Conservation (phyloP, 1,140 invertebrate genomes). For the Muscidifurax raptorellus region DNA sequence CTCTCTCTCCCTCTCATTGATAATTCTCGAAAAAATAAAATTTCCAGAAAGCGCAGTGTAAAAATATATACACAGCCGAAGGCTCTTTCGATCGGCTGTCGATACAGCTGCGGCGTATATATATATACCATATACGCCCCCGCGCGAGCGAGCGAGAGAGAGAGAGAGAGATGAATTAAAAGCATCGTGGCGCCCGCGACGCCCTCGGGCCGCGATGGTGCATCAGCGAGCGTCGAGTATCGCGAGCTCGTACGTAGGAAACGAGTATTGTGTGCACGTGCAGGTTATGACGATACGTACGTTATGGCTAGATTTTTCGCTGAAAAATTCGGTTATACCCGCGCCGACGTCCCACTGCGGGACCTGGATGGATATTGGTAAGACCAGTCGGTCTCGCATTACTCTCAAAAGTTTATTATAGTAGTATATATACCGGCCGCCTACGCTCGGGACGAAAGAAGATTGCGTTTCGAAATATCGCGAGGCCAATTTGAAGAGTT, state of each 20-base stretch:
- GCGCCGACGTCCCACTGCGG: too few relatives aligned
- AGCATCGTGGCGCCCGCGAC: background rate
- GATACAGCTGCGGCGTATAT: background rate
- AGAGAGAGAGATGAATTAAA: slow-evolving; percentile 3
- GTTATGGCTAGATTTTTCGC: too few relatives aligned
- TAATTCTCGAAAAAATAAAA: background rate
- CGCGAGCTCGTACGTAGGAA: background rate
- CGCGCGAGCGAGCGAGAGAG: too few relatives aligned
- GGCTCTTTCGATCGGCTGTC: background rate
- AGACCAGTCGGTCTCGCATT: background rate
- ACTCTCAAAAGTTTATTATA: background rate
- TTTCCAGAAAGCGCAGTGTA: background rate
- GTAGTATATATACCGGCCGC: too few relatives aligned
- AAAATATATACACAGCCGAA: background rate
- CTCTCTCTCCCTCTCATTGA: too few relatives aligned
- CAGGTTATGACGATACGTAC: too few relatives aligned
- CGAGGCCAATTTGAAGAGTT: too few relatives aligned
- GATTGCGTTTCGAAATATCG: background rate
- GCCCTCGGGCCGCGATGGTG: background rate
- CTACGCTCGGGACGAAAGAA: too few relatives aligned
- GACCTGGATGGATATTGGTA: background rate
- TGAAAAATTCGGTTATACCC: too few relatives aligned
- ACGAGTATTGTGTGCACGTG: too few relatives aligned
- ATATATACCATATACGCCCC: background rate
- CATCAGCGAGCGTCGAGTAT: background rate